These are phyloP conservation scores for Euclidia mi DNA, from an alignment of 2,888 invertebrate genomes.

Conservation along the genomic window DNA sequence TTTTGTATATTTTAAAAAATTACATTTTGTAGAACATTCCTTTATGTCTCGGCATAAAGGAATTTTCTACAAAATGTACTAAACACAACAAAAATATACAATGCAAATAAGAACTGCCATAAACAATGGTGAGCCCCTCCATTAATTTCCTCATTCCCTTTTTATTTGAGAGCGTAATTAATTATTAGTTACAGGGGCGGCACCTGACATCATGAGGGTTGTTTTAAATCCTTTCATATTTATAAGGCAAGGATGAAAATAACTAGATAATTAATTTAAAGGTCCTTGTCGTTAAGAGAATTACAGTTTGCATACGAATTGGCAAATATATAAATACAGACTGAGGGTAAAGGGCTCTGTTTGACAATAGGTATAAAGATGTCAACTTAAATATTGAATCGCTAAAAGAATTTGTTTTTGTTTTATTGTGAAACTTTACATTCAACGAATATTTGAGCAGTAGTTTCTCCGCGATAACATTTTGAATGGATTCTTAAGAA, in stretches of 20 bases:
- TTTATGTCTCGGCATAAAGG: too few species aligned
- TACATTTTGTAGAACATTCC: too few species aligned
- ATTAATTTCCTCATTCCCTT: conserved; percentile 38
- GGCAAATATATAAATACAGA: too few species aligned
- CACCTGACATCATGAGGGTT: conserved; percentile 13
- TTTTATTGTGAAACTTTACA: too few species aligned
- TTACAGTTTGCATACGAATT: too few species aligned
- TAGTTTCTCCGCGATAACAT: too few species aligned
- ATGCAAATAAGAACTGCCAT: conserved; percentile 46
- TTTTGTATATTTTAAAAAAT: conserved; percentile 7
- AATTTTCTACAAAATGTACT: conserved; percentile 8
- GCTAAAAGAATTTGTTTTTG: too few species aligned
- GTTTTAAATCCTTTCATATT: conserved; percentile 16
- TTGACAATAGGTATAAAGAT: too few species aligned
- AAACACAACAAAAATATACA: conserved; percentile 28
- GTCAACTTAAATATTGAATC: too few species aligned
- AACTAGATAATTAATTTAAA: conserved; percentile 3
- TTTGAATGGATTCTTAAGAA: too few species aligned
- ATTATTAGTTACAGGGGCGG: conserved; percentile 16
- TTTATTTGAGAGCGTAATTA: conserved; percentile 26
- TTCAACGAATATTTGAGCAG: too few species aligned
- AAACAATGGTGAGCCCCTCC: conserved; percentile 44
- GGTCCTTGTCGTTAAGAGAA: neutral
- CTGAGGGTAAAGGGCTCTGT: too few species aligned
- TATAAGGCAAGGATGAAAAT: conserved; percentile 7